Evolutionary conservation across 2,797 vertebrate genomes (phyloP).

Genomic region (Pangasius larnaudii): DNA sequence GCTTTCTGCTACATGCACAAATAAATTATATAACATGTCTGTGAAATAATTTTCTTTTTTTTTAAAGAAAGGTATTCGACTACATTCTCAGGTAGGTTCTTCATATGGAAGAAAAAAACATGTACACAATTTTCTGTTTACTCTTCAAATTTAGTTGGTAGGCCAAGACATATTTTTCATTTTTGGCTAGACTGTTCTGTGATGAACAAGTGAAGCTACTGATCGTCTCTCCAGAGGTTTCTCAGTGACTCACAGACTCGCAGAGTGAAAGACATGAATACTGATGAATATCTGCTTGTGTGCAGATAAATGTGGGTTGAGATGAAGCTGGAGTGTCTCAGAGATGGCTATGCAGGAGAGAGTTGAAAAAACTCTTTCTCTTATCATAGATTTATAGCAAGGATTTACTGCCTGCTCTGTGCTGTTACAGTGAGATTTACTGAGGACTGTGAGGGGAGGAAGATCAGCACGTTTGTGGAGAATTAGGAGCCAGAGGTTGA

Average conservation of each 20-base stretch:
- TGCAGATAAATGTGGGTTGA: slow-evolving; percentile 23
- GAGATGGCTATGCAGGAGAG: not conserved
- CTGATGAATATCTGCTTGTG: slow-evolving; percentile 22
- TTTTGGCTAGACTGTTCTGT: not conserved
- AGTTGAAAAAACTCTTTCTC: not conserved
- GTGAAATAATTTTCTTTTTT: not conserved
- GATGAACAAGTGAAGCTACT: not conserved
- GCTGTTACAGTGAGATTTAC: not conserved
- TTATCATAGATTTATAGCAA: slow-evolving; percentile 2
- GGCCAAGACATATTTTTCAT: not conserved
- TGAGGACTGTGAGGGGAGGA: not conserved
- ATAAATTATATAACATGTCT: not conserved
- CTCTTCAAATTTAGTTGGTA: not conserved
- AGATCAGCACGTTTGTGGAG: not conserved
- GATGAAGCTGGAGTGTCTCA: not conserved
- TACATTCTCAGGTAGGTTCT: not conserved
- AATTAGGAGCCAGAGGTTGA: not conserved
- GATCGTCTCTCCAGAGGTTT: slow-evolving; percentile 17
- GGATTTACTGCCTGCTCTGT: slow-evolving; percentile 1
- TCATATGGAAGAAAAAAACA: not conserved
- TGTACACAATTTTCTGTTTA: not conserved
- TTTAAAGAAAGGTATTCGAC: not conserved
- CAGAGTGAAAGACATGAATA: slow-evolving; percentile 24
- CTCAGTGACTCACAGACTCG: slow-evolving; percentile 29
- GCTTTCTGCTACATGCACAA: not conserved